phyloP scores from a whole-genome alignment of 2,113 vertebrate species.

The Rhinogobius similis region DNA sequence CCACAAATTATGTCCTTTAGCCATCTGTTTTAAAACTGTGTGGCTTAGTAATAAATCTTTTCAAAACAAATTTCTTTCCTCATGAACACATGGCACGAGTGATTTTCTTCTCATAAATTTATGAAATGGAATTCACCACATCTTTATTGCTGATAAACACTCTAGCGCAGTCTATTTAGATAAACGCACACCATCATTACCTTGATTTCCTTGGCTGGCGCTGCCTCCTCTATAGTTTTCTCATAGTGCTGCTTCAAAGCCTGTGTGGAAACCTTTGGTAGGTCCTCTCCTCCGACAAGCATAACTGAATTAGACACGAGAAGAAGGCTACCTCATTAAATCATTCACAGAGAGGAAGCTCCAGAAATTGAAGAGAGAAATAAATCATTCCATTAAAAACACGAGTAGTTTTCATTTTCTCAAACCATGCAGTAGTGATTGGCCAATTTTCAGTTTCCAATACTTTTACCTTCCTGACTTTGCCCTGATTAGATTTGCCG shows the following conservation, averaged over 20 bases:
- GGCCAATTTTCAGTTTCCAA: conserved; percentile 66
- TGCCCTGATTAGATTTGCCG: conserved; percentile 67
- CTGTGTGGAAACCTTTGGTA: conserved; percentile 87
- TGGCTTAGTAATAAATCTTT: conserved; percentile 33
- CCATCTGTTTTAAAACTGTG: conserved; percentile 2
- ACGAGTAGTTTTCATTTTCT: conserved; percentile 68
- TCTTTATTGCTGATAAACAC: conserved; percentile 7
- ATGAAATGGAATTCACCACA: conserved; percentile 36
- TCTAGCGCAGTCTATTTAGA: conserved; percentile 28
- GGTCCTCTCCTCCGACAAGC: conserved; percentile 81
- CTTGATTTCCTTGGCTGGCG: conserved; percentile 87
- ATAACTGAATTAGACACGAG: conserved; percentile 77
- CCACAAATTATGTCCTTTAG: conserved; percentile 1
- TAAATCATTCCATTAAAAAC: conserved; percentile 72
- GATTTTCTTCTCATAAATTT: conserved; percentile 45
- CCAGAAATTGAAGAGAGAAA: conserved; percentile 56
- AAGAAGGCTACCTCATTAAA: conserved; percentile 69
- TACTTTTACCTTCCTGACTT: conserved; percentile 60
- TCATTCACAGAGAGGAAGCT: conserved; percentile 55
- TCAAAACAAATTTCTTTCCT: conserved; percentile 40
- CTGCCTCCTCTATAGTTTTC: conserved; percentile 79
- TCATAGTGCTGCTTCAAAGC: conserved; percentile 94
- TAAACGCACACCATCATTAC: conserved; percentile 75
- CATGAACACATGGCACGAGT: conserved; percentile 16
- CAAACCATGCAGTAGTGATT: conserved; percentile 63